Conservation (phyloP, 1,140 invertebrate species). For the Drosophila paulistorum region DNA sequence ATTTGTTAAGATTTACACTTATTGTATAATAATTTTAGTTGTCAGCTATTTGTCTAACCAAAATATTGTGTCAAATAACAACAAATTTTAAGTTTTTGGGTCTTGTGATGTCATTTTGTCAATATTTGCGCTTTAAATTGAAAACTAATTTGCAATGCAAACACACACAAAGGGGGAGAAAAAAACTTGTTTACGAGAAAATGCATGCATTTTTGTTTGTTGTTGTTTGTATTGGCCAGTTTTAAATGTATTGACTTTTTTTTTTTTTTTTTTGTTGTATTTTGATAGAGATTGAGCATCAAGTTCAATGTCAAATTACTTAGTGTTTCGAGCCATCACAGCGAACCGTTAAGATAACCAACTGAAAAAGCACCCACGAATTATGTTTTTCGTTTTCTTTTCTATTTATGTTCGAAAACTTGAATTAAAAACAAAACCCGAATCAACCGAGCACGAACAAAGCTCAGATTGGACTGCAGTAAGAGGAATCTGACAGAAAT, state of each 20-base stretch:
- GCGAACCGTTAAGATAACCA: slow-evolving; percentile 11
- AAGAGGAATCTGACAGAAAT: slow-evolving; percentile 36
- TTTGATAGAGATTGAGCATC: slow-evolving; percentile 49
- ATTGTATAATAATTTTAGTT: neutral
- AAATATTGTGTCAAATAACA: slow-evolving; percentile 29
- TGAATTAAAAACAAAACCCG: slow-evolving; percentile 30
- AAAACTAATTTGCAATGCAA: slow-evolving; percentile 72
- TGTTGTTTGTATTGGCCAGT: slow-evolving; percentile 32
- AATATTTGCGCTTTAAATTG: slow-evolving; percentile 70
- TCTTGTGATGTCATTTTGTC: slow-evolving; percentile 67
- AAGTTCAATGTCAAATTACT: slow-evolving; percentile 68
- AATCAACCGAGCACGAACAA: slow-evolving; percentile 47
- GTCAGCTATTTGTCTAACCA: slow-evolving; percentile 9
- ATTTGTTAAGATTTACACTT: neutral
- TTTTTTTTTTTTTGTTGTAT: slow-evolving; percentile 12
- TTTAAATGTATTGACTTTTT: slow-evolving; percentile 24
- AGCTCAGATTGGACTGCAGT: slow-evolving; percentile 48
- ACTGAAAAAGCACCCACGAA: slow-evolving; percentile 12
- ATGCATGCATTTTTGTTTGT: slow-evolving; percentile 42
- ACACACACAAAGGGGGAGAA: slow-evolving; percentile 22
- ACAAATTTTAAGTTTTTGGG: slow-evolving; percentile 17
- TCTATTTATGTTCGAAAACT: slow-evolving; percentile 26
- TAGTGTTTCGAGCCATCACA: neutral
- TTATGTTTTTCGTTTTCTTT: slow-evolving; percentile 15
- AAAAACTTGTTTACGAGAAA: slow-evolving; percentile 46